Conservation (phyloP, 2,797 vertebrate genomes). For the Carapus acus region DNA sequence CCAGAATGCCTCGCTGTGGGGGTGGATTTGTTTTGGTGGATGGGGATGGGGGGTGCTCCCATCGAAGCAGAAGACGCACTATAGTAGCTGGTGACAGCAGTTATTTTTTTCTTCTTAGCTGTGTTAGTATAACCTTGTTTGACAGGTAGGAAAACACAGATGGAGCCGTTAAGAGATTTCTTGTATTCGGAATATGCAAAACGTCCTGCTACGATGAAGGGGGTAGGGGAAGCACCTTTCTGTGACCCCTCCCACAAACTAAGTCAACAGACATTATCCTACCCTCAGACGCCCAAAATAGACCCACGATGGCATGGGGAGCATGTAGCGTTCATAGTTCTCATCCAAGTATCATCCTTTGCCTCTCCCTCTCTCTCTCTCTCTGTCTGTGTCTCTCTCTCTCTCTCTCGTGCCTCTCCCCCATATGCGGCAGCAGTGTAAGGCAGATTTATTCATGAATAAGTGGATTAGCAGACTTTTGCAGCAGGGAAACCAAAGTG, state of each 20-base stretch:
- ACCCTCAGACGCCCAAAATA: slow-evolving; percentile 56
- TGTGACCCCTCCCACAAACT: slow-evolving; percentile 38
- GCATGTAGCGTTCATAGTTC: slow-evolving; percentile 42
- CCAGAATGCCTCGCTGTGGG: slow-evolving; percentile 53
- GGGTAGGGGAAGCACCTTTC: slow-evolving; percentile 8
- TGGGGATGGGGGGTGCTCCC: too few species aligned
- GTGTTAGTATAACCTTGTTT: slow-evolving; percentile 37
- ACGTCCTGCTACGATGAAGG: not conserved
- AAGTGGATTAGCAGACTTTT: slow-evolving; percentile 82
- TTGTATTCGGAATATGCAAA: slow-evolving; percentile 2
- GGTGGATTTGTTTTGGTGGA: slow-evolving; percentile 9
- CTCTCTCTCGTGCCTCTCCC: too few species aligned
- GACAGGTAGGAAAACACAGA: slow-evolving; percentile 8
- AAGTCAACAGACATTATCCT: slow-evolving; percentile 24
- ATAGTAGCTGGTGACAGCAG: slow-evolving; percentile 35
- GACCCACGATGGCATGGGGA: slow-evolving; percentile 39
- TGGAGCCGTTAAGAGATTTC: slow-evolving; percentile 15
- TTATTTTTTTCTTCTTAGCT: slow-evolving; percentile 29
- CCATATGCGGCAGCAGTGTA: slow-evolving; percentile 69
- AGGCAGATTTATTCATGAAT: slow-evolving; percentile 80
- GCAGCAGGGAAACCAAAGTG: slow-evolving; percentile 78
- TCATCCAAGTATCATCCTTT: slow-evolving; percentile 42
- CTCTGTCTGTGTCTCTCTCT: slow-evolving; percentile 49
- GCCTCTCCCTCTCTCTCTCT: slow-evolving; percentile 61
- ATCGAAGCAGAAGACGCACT: not conserved